Percentiles rank a stretch among this genome's conserved stretches.
These are phyloP conservation scores for Cephalopholis sonnerati DNA, from an alignment of 2,113 vertebrate genomes.

Conservation along the genomic window DNA sequence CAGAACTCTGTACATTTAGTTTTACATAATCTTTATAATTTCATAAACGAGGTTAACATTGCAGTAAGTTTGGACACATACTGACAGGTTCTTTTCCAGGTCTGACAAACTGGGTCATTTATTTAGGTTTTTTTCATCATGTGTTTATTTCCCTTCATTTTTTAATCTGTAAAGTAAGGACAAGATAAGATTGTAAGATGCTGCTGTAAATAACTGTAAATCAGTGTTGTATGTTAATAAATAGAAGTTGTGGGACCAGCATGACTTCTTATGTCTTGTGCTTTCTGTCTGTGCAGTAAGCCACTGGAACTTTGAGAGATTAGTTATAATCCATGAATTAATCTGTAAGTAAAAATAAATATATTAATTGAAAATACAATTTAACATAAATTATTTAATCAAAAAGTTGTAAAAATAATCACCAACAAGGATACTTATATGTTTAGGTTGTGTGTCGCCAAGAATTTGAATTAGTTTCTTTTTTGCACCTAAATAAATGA, in stretches of 20 bases:
- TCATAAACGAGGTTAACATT: no score
- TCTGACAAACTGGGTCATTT: background rate
- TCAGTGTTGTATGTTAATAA: constrained; percentile 30
- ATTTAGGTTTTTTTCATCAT: background rate
- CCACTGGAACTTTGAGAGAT: background rate
- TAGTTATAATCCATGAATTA: background rate
- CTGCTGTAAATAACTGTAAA: constrained; percentile 53
- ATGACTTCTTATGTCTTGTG: background rate
- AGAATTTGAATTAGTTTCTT: background rate
- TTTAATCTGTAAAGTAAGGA: constrained; percentile 16
- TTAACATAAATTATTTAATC: background rate
- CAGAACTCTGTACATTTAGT: background rate
- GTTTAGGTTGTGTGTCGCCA: background rate
- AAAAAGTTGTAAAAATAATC: background rate
- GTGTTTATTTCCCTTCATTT: background rate
- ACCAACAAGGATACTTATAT: background rate
- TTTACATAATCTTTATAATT: background rate
- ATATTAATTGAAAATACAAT: background rate
- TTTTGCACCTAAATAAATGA: background rate
- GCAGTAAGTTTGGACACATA: no score
- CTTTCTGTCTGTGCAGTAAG: background rate
- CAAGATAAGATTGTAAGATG: background rate
- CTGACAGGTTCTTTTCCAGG: background rate
- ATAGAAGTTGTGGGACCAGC: constrained; percentile 32
- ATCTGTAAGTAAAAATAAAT: background rate